Base-by-base conservation (phyloP, 92 coral and sea anemone genomes). In the Zoanthus sansibaricus region DNA sequence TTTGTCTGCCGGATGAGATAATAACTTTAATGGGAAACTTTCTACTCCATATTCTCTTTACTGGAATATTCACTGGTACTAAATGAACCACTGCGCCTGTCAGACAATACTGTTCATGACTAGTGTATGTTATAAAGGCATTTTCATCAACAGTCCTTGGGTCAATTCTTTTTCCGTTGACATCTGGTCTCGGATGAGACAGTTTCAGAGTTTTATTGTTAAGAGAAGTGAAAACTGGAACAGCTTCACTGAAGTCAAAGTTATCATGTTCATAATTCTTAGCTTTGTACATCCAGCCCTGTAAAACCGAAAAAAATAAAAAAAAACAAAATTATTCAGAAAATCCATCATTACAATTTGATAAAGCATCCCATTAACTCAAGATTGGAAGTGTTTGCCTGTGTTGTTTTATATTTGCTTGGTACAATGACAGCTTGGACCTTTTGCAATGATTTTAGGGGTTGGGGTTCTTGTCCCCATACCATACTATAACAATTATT, bases 271-370 rank as follows among this genome's bases (percentile, higher is more conserved):
- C 94, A 82, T 97, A 97, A 47, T 77, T 82, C 33, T 84, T 86
- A 17, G 98, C 88, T 89, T 95, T 97, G 76, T 89, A 94, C 93
- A 97, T 92, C 99, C 99, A 97, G 37, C 99, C 99, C 99, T 97
- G 67, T 37, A 1, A 42, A 58, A 18, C 18, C 30, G 49, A 73
- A 32, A 76, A 18, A 61, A 61, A 14, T 61, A 9, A 61, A 5
- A 3, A 59, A 9, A 61, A 2, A 25, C 0, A 61, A 18, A 9
- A 61, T 61, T 59, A 16, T 16, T 10, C 7, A 62, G 15, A 16
- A 16, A 62, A 15, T 15, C 7, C 55, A 37, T 37, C 42, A 37
- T 37, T 37, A 37, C 42, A 37, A 37, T 2, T 37, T 37, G 42
- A 37, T 4, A 37, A 37, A 37, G 42, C 42, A 37, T 37, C 2